These are phyloP conservation scores for Mythimna impura DNA, from an alignment of 2,888 invertebrate genomes.

Conservation along the genomic window DNA sequence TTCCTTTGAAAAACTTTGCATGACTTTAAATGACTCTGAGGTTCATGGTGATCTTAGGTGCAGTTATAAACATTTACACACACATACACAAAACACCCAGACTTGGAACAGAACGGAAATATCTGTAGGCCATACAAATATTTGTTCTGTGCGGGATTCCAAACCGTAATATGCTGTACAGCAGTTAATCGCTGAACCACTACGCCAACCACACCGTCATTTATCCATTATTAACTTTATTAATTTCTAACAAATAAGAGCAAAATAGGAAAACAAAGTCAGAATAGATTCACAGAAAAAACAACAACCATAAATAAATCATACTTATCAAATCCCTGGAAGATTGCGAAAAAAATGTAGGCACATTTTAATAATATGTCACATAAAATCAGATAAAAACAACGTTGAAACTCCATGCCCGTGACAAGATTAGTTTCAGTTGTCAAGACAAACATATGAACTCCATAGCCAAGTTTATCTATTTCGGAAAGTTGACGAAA, in stretches of 20 bases:
- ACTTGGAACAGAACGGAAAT: too few species aligned
- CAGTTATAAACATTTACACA: too few species aligned
- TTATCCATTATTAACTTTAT: neutral
- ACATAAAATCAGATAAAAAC: constrained; percentile 66
- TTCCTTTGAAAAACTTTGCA: too few species aligned
- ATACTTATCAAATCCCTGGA: constrained; percentile 35
- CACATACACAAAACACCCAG: too few species aligned
- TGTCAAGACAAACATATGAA: constrained; percentile 68
- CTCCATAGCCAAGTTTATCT: constrained; percentile 72
- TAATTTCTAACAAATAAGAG: neutral
- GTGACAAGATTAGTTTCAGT: constrained; percentile 70
- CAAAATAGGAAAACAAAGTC: neutral
- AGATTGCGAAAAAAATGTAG: constrained; percentile 46
- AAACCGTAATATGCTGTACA: too few species aligned
- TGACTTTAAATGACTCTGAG: too few species aligned
- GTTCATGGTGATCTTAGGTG: too few species aligned
- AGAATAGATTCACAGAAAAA: neutral
- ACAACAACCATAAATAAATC: constrained; percentile 38
- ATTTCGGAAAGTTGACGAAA: constrained; percentile 71
- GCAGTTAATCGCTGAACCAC: too few species aligned
- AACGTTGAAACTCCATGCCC: constrained; percentile 63
- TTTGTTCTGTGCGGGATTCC: too few species aligned
- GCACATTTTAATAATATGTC: constrained; percentile 62
- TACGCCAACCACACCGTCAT: too few species aligned
- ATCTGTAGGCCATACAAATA: too few species aligned